Evolutionary conservation across 2,113 vertebrate species (phyloP).

Genomic region (Myiozetetes cayanensis): DNA sequence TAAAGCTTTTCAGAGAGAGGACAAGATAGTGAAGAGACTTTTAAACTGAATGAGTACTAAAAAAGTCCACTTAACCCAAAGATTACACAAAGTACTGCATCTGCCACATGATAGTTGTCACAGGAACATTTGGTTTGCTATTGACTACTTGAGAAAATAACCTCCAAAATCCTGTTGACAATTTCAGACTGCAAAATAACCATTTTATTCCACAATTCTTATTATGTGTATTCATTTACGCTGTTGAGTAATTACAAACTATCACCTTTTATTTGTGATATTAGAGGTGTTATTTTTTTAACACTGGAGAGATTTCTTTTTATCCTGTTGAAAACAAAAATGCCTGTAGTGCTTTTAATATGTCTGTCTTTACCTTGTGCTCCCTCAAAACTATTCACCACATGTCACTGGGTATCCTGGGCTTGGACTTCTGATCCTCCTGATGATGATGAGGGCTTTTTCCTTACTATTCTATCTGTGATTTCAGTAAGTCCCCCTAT

Average conservation of each 20-base stretch:
- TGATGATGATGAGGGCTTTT: not conserved
- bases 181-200: conserved; percentile 10
- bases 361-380: not conserved
- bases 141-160: conserved; percentile 61
- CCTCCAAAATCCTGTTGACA: conserved; percentile 26
- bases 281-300: not conserved
- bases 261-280: not conserved
- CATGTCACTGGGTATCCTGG: not conserved
- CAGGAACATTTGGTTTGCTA: conserved; percentile 55
- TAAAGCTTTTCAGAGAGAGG: not conserved
- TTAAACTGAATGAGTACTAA: not conserved
- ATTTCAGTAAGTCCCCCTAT: not conserved
- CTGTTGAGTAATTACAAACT: not conserved
- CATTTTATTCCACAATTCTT: not conserved
- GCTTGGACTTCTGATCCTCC: not conserved
- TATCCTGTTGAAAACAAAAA: not conserved
- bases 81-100: not conserved
- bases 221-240: not conserved
- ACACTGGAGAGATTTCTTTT: not conserved
- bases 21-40: not conserved
- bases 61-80: conserved; percentile 27
- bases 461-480: not conserved
- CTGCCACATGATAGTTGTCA: conserved; percentile 38
- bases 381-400: not conserved
- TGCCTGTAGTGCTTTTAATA: not conserved